These are phyloP conservation scores for Stratiolaelaps scimitus DNA, from an alignment of 1,140 invertebrate genomes.

Conservation along the genomic window DNA sequence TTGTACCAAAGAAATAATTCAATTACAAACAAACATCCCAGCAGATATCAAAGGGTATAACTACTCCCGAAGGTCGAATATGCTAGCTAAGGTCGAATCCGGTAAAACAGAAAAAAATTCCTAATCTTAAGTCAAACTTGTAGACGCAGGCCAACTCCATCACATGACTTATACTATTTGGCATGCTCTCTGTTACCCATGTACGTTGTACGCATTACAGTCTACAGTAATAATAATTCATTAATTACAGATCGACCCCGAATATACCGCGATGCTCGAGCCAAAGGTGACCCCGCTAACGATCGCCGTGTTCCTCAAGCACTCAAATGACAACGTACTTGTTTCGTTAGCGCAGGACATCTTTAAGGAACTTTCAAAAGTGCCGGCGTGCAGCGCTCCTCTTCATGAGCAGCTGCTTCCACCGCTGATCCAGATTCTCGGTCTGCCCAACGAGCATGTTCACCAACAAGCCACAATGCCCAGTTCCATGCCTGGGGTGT, in stretches of 20 bases:
- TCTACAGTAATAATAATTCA: neutral
- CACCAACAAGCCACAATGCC: constrained; percentile 35
- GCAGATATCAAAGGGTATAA: too few species aligned
- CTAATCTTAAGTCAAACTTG: too few species aligned
- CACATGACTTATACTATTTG: too few species aligned
- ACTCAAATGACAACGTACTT: constrained; percentile 52
- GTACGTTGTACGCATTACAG: too few species aligned
- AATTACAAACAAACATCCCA: too few species aligned
- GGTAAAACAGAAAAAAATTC: too few species aligned
- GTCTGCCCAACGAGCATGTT: constrained; percentile 37
- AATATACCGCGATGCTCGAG: constrained; percentile 54
- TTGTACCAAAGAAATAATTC: too few species aligned
- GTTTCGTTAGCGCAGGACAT: constrained; percentile 53
- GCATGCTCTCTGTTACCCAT: too few species aligned
- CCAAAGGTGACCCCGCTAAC: constrained; percentile 55
- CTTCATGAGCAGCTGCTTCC: constrained; percentile 57
- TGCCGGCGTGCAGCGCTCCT: constrained; percentile 48
- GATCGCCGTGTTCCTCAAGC: constrained; percentile 60
- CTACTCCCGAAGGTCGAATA: too few species aligned
- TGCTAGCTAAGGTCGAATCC: too few species aligned
- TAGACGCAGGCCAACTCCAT: too few species aligned
- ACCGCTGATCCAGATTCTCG: constrained; percentile 55
- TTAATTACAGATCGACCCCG: constrained; percentile 49
- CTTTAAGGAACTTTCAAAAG: constrained; percentile 54
- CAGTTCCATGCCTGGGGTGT: constrained; percentile 43